Evolutionary conservation across 2,888 invertebrate species (phyloP).

Genomic region (Andrena hattorfiana): DNA sequence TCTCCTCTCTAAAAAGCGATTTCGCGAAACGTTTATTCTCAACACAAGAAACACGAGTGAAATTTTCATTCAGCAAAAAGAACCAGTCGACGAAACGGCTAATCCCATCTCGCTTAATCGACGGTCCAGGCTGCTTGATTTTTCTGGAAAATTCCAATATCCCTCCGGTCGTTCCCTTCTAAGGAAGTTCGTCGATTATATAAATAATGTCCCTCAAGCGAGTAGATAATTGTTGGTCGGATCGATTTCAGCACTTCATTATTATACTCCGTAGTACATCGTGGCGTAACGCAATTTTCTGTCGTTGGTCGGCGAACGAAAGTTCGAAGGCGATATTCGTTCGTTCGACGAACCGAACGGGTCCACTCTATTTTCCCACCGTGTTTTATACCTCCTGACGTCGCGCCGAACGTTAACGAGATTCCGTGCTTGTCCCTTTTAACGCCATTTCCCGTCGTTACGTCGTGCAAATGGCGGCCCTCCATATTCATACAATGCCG

Average conservation of each 20-base stretch:
- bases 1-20: slow-evolving; percentile 16
- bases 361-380: slow-evolving; percentile 23
- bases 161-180: background rate
- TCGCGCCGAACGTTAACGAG: slow-evolving; percentile 51
- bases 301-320: no score
- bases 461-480: slow-evolving; percentile 44
- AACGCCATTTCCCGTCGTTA: slow-evolving; percentile 48
- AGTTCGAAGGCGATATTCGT: slow-evolving; percentile 9
- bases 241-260: no score
- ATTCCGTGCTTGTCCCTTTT: slow-evolving; percentile 46
- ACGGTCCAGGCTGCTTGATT: slow-evolving; percentile 8
- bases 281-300: no score
- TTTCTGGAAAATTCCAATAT: slow-evolving; percentile 3
- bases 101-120: slow-evolving; percentile 11
- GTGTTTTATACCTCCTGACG: slow-evolving; percentile 37
- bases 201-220: background rate
- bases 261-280: no score
- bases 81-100: slow-evolving; percentile 15
- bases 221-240: background rate
- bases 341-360: background rate
- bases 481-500: slow-evolving; percentile 68
- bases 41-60: slow-evolving; percentile 11
- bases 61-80: slow-evolving; percentile 10
- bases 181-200: background rate
- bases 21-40: slow-evolving; percentile 14